Base-by-base conservation (phyloP, 2,797 vertebrate species). In the Salarias fasciatus region DNA sequence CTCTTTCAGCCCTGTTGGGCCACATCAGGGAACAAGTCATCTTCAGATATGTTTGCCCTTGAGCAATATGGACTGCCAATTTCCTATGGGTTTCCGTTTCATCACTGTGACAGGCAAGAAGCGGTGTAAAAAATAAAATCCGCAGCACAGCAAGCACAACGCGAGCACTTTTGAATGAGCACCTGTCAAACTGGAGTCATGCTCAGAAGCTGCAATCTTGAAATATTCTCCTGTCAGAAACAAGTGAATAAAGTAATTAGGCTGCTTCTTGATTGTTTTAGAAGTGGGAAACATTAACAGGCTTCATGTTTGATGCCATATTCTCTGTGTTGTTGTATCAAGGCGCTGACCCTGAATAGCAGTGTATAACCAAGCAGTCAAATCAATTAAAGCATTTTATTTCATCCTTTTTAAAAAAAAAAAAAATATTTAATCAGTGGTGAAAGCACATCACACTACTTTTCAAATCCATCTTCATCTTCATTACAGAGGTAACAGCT, bases 11-110 rank as follows among this genome's bases (percentile, higher is more conserved):
- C 33, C 33, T 6, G 33, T 35, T 9, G 33, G 33, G 33, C 9
- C 33, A 35, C 33, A 35, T 35, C 33, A 6, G 33, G 33, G 33
- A 35, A 35, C 33, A 35, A 35, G 33, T 35, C 73, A 50, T 80
- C 77, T 82, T 75, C 57, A 62, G 72, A 72, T 82, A 63, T 72
- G 72, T 82, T 87, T 77, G 80, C 72, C 86, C 86, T 84, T 84
- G 71, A 88, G 80, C 80, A 71, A 76, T 71, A 78, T 59, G 47
- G 44, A 35, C 82, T 83, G 86, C 85, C 86, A 86, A 81, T 88
- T 80, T 84, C 63, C 75, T 65, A 72, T 60, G 69, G 69, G 72
- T 80, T 79, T 56, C 61, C 68, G 52, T 87, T 89, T 85, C 63
- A 89, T 88, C 85, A 84, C 45, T 14, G 36, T 85, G 87, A 86